Conservation (phyloP, 1,140 invertebrate species). For the Drosophila chauvacae region DNA sequence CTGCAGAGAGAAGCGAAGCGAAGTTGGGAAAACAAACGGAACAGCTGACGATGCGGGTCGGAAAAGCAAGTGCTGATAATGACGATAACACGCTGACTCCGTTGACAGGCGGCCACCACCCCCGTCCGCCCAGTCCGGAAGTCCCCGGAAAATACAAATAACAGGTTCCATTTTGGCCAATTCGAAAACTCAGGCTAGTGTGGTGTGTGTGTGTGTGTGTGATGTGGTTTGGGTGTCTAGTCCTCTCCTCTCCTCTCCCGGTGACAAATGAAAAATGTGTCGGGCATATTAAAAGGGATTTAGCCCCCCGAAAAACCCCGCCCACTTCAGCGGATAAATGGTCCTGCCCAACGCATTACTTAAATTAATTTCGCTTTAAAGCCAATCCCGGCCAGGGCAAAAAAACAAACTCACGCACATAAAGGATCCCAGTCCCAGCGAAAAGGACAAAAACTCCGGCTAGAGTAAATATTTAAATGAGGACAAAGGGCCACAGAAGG, state of each 20-base stretch:
- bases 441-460: slow-evolving; percentile 35
- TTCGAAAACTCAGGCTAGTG: slow-evolving; percentile 2
- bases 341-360: slow-evolving; percentile 69
- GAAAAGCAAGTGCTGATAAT: slow-evolving; percentile 35
- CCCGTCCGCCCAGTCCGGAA: neutral
- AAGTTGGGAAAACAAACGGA: slow-evolving; percentile 22
- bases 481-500: slow-evolving; percentile 31
- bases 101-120: slow-evolving; percentile 38
- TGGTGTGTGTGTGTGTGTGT: slow-evolving; percentile 48
- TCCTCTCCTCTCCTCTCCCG: slow-evolving; percentile 2
- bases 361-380: slow-evolving; percentile 78
- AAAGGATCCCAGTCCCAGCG: slow-evolving; percentile 28
- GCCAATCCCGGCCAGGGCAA: slow-evolving; percentile 27
- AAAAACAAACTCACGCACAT: slow-evolving; percentile 24
- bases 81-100: slow-evolving; percentile 34
- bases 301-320: slow-evolving; percentile 20
- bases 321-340: slow-evolving; percentile 59
- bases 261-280: slow-evolving; percentile 81
- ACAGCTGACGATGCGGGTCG: slow-evolving; percentile 44
- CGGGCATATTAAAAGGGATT: slow-evolving; percentile 77
- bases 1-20: slow-evolving; percentile 4
- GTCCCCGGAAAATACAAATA: slow-evolving; percentile 20
- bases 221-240: slow-evolving; percentile 56
- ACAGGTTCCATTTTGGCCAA: slow-evolving; percentile 40
- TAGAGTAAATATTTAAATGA: slow-evolving; percentile 78